phyloP scores from a whole-genome alignment of 1,140 invertebrate genomes.

The Pentalonia nigronervosa region DNA sequence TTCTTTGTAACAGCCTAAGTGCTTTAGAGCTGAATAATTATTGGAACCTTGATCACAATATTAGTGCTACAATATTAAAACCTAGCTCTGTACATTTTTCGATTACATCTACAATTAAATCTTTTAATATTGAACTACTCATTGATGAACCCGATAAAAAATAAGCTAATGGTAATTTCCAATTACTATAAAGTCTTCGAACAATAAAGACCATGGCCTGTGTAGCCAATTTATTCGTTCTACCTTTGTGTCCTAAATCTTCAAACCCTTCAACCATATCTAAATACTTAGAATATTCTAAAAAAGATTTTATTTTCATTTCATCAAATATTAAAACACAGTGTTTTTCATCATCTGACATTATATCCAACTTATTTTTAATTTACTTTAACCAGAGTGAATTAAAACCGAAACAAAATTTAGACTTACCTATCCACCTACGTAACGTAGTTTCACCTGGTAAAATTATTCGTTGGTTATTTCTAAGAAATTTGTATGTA shows the following conservation, averaged over 20 bases:
- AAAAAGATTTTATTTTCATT: conserved; percentile 44
- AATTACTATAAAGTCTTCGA: no score
- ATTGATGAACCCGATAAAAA: no score
- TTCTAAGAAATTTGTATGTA: conserved; percentile 33
- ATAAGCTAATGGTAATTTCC: no score
- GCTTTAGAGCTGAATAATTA: not conserved
- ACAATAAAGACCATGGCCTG: no score
- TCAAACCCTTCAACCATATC: conserved; percentile 26
- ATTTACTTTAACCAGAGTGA: not conserved
- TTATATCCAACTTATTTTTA: not conserved
- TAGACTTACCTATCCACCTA: conserved; percentile 19
- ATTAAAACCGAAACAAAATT: conserved; percentile 27
- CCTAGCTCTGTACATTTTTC: no score
- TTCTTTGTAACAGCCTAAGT: not conserved
- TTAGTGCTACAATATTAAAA: no score
- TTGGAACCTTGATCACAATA: conserved; percentile 32
- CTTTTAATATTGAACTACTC: not conserved
- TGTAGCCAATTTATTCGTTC: no score
- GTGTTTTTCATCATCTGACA: not conserved
- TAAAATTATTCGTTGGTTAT: conserved; percentile 14
- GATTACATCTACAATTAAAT: no score
- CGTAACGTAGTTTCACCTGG: not conserved
- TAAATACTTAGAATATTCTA: conserved; percentile 33
- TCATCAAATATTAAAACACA: conserved; percentile 17
- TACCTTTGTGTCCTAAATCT: conserved; percentile 40